phyloP scores from a whole-genome alignment of 2,113 vertebrate species.

The Chroicocephalus ridibundus region DNA sequence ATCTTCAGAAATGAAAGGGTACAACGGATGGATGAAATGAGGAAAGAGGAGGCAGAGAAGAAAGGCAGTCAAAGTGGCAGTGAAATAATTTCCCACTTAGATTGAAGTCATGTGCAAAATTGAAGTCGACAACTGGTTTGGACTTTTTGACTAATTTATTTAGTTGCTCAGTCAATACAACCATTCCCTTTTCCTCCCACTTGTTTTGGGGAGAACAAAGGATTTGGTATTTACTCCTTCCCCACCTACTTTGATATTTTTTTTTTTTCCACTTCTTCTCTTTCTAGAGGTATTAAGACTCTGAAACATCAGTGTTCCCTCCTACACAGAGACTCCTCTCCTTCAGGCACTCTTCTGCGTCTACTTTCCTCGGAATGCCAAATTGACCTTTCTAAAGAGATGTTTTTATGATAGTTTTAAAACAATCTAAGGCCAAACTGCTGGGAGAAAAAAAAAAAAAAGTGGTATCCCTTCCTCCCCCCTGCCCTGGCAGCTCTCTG shows the following conservation, averaged over 20 bases:
- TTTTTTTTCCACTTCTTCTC: fast-evolving
- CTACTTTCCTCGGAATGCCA: not conserved
- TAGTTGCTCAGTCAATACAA: not conserved
- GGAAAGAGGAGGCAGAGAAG: not conserved
- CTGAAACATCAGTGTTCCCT: not conserved
- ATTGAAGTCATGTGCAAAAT: not conserved
- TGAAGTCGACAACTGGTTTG: not conserved
- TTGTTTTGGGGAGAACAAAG: not conserved
- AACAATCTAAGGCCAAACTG: not conserved
- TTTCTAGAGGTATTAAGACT: not conserved
- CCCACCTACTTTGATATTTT: not conserved
- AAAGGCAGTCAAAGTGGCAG: not conserved
- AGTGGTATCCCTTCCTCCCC: not conserved
- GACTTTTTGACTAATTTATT: not conserved
- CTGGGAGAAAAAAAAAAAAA: not conserved
- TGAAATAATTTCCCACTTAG: not conserved
- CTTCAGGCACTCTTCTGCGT: not conserved
- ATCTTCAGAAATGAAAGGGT: not conserved
- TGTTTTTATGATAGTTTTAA: not conserved
- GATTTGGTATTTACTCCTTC: not conserved
- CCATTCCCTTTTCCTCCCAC: not conserved
- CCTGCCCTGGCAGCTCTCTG: not conserved
- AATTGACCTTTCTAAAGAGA: not conserved
- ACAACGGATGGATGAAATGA: not conserved
- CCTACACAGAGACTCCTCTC: not conserved